phyloP scores from a whole-genome alignment of 1,140 invertebrate species.

The Eciton burchellii region DNA sequence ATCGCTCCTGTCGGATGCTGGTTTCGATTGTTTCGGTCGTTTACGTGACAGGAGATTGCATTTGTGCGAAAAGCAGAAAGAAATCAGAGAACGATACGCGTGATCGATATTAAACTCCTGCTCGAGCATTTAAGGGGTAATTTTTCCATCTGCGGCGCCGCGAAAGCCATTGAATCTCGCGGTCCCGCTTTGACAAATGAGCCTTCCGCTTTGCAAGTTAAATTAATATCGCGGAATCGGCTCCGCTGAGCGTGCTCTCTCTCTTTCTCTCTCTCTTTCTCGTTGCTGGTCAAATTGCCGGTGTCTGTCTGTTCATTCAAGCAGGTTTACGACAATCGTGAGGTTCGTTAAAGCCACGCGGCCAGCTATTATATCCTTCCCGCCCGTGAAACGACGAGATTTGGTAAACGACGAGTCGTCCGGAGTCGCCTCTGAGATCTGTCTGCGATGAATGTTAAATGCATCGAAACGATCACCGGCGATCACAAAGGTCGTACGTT shows the following conservation, averaged over 20 bases:
- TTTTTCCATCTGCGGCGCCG: background rate
- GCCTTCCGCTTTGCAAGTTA: background rate
- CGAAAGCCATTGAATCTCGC: conserved; percentile 3
- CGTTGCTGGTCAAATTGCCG: background rate
- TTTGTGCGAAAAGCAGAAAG: too few relatives aligned
- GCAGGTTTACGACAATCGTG: background rate
- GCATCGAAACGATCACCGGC: conserved; percentile 25
- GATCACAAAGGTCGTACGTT: conserved; percentile 8
- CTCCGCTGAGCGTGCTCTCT: background rate
- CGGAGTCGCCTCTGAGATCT: background rate
- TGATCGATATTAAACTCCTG: background rate
- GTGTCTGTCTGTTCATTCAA: background rate
- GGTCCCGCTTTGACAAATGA: background rate
- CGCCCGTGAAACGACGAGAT: background rate
- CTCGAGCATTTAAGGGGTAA: background rate
- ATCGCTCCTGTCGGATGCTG: too few relatives aligned
- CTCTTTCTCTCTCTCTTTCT: background rate
- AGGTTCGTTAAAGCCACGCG: background rate
- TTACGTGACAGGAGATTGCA: too few relatives aligned
- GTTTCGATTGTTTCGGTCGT: too few relatives aligned
- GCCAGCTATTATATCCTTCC: background rate
- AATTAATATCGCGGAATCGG: background rate
- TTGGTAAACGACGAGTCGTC: background rate
- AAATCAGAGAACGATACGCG: background rate
- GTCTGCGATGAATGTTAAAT: conserved; percentile 10